Base-by-base conservation (phyloP, 2,888 invertebrate species). In the Neoascia interrupta region DNA sequence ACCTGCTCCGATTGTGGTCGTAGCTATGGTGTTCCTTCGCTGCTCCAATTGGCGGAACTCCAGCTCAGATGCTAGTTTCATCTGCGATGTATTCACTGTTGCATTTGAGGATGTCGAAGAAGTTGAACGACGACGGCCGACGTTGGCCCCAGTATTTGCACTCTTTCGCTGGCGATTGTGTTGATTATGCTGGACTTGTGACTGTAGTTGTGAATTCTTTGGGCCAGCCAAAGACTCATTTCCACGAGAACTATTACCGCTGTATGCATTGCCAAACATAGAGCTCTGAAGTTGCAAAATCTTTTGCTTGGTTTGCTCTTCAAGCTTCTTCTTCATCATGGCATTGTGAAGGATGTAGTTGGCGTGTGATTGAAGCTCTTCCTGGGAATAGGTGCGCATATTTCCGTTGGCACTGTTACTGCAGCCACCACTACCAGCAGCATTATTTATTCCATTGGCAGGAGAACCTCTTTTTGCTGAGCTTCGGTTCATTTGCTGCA, bases 291-390 rank as follows among this genome's bases (percentile, higher is more conserved):
- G 58, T 68, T 86, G 86, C 3, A 86, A 76, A 16, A 87, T 81
- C 69, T 87, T 87, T 61, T 84, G 84, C 6, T 83, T 84, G 0
- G 83, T 83, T 81, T 87, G 87, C 34, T 87, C 87, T 51, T 87
- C 88, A 23, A 87, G 80, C 70, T 86, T 87, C 18, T 87, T 87
- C 47, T 88, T 88, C 60, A 88, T 84, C 47, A 87, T 84, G n/a
- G 87, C 87, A 82, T 88, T 87, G 31, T 88, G 87, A 85, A 87
- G 87, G 53, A 87, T 88, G 8, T 83, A 81, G 66, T 86, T 87
- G 3, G 87, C 86, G 82, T 87, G 88, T 0, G 85, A 84, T 63
- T 87, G 86, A 21, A 87, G 66, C 58, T 88, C 87, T 75, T 88
- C 87, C 21, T 87, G 88, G 0, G 86, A 84, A 23, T 51, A 79